These are phyloP conservation scores for Drosophila emarginata DNA, from an alignment of 2,888 invertebrate genomes.

Conservation along the genomic window DNA sequence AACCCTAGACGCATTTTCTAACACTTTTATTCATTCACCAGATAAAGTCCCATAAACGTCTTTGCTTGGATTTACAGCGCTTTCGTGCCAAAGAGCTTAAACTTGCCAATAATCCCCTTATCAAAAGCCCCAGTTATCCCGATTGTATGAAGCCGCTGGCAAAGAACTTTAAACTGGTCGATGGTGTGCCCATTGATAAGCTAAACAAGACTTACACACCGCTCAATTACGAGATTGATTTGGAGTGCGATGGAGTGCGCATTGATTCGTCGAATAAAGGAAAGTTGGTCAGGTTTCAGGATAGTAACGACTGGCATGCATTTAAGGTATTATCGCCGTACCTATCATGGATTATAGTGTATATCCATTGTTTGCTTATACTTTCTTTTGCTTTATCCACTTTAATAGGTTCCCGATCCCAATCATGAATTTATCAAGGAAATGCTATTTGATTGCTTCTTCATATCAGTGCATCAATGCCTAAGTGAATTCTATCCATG, in stretches of 20 bases:
- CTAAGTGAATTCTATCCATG: constrained; percentile 79
- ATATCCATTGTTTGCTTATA: too few relatives aligned
- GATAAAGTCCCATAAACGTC: constrained; percentile 62
- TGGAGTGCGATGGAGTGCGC: constrained; percentile 58
- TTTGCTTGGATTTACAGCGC: constrained; percentile 67
- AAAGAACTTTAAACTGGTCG: constrained; percentile 73
- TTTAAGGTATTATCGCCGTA: constrained; percentile 59
- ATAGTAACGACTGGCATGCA: constrained; percentile 78
- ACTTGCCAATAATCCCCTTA: constrained; percentile 74
- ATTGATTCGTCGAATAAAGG: constrained; percentile 63
- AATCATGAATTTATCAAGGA: constrained; percentile 57
- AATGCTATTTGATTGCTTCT: constrained; percentile 73
- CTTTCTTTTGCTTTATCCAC: background rate
- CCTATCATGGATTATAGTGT: too few relatives aligned
- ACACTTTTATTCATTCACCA: constrained; percentile 13
- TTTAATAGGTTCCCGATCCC: constrained; percentile 71
- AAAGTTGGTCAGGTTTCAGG: constrained; percentile 57
- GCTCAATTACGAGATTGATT: constrained; percentile 63
- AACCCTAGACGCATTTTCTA: background rate
- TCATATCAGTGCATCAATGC: constrained; percentile 59
- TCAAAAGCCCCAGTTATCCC: constrained; percentile 69
- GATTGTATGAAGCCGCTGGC: constrained; percentile 67
- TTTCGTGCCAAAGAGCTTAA: constrained; percentile 70
- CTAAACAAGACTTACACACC: constrained; percentile 71
- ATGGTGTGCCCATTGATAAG: constrained; percentile 74